These are phyloP conservation scores for Cheilosia pagana DNA, from an alignment of 2,888 invertebrate species.

Conservation along the genomic window DNA sequence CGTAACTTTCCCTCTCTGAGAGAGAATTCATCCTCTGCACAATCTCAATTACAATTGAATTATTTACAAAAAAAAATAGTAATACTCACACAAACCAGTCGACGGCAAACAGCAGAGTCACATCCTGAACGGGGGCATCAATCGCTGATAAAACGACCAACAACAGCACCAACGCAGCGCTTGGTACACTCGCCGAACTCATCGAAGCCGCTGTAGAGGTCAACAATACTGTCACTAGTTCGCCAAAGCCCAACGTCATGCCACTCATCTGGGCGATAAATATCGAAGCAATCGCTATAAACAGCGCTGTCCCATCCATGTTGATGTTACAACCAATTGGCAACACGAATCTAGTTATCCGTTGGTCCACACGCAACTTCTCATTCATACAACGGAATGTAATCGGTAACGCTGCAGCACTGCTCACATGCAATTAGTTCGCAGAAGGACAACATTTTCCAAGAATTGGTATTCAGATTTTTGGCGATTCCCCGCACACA, in stretches of 20 bases:
- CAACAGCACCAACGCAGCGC: conserved; percentile 92
- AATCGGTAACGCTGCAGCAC: conserved; percentile 94
- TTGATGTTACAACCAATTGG: conserved; percentile 97
- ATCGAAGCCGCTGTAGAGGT: conserved; percentile 94
- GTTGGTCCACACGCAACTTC: conserved; percentile 90
- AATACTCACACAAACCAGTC: conserved; percentile 96
- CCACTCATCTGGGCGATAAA: conserved; percentile 95
- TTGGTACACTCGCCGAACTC: conserved; percentile 94
- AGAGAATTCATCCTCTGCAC: no score
- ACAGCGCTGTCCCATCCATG: conserved; percentile 96
- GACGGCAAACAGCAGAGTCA: conserved; percentile 92
- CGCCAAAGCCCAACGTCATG: conserved; percentile 90
- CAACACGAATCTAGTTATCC: conserved; percentile 93
- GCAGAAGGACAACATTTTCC: conserved; percentile 15
- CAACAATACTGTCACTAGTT: conserved; percentile 93
- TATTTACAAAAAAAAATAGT: no score
- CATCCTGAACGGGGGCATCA: conserved; percentile 92
- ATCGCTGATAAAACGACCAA: conserved; percentile 92
- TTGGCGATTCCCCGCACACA: conserved; percentile 12
- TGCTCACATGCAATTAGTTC: conserved; percentile 80
- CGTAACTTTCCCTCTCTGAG: no score
- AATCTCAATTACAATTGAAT: no score
- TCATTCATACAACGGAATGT: conserved; percentile 94
- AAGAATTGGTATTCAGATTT: no score
- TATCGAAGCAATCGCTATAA: conserved; percentile 93